Base-by-base conservation (phyloP, 2,113 vertebrate genomes). In the Coptodon bakossiorum region DNA sequence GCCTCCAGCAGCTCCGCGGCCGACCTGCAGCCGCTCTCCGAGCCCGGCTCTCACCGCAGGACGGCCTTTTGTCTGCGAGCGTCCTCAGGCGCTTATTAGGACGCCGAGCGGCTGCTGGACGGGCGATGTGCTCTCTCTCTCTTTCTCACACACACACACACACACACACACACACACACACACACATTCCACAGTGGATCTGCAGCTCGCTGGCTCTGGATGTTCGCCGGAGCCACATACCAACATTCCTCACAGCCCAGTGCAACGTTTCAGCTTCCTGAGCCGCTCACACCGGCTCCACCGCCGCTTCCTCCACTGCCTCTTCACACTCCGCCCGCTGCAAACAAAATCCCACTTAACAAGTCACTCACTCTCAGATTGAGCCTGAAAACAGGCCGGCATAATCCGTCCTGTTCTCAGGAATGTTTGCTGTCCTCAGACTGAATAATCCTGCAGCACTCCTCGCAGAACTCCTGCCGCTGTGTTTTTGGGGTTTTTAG, bases 241-340 rank as follows among this genome's bases (percentile, higher is more conserved):
- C 92, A 92, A 92, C 93, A 94, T 94, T 94, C 93, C 92, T 91
- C 81, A 79, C 84, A 81, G 87, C 90, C 90, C 93, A 90, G 90
- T 83, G 80, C 88, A 90, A 84, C 82, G 87, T 86, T 92, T 81
- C 88, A 87, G 89, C 89, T 93, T 91, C 90, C 91, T 93, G 90
- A 92, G 56, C 87, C 80, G 22, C 91, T 88, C 90, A 83, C 91
- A 45, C 81, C 24, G 59, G 63, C 91, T 40, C 63, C 27, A 17
- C 85, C 52, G 17, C 34, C 53, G 83, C 14, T 88, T 84, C 87
- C 83, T 53, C 78, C 57, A 19, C 40, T 31, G 17, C 56, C 17
- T 29, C 66, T 80, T 91, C 85, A 85, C 92, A 84, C 86, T 91
- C 86, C 11, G 66, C 59, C 61, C n/a, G 76, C 80, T 45, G 34